A percentile compares a stretch with the other conserved stretches of the same genome.
phyloP scores from a whole-genome alignment of 2,888 invertebrate genomes.

The Byasa hedistus region DNA sequence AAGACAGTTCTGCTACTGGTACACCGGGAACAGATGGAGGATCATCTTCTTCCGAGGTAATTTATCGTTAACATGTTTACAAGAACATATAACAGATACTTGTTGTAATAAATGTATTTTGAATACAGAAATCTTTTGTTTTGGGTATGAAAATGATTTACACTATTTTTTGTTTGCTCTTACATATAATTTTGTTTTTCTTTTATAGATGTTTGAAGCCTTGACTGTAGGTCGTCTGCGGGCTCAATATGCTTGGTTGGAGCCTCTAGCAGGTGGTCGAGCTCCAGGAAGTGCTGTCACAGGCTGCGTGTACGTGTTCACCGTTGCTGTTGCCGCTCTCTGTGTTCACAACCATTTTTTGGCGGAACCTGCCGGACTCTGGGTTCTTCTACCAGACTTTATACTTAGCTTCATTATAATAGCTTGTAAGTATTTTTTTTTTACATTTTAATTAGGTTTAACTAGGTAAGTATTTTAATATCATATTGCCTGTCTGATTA shows the following conservation, averaged over 20 bases:
- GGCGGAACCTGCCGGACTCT: conserved; percentile 80
- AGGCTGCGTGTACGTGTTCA: conserved; percentile 85
- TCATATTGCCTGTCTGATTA: neutral
- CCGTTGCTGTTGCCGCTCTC: conserved; percentile 83
- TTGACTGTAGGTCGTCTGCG: conserved; percentile 88
- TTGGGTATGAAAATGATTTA: too few relatives aligned
- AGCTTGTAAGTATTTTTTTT: conserved; percentile 76
- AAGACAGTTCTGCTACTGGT: conserved; percentile 82
- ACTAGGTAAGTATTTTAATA: too few relatives aligned
- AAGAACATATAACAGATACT: neutral
- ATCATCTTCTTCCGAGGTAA: conserved; percentile 79
- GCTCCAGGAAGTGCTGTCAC: conserved; percentile 88
- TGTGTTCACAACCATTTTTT: conserved; percentile 84
- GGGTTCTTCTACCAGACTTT: conserved; percentile 83
- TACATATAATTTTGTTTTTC: neutral
- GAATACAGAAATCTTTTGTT: too few relatives aligned
- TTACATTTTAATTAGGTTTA: too few relatives aligned
- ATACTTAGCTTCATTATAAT: conserved; percentile 82
- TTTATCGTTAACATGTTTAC: too few relatives aligned
- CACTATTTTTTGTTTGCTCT: neutral
- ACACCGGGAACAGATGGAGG: conserved; percentile 81
- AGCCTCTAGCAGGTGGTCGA: conserved; percentile 85
- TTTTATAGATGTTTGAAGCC: conserved; percentile 76
- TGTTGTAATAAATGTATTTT: neutral
- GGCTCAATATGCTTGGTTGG: conserved; percentile 86